Conservation (phyloP, 2,797 vertebrate genomes). For the Silurus lanzhouensis region DNA sequence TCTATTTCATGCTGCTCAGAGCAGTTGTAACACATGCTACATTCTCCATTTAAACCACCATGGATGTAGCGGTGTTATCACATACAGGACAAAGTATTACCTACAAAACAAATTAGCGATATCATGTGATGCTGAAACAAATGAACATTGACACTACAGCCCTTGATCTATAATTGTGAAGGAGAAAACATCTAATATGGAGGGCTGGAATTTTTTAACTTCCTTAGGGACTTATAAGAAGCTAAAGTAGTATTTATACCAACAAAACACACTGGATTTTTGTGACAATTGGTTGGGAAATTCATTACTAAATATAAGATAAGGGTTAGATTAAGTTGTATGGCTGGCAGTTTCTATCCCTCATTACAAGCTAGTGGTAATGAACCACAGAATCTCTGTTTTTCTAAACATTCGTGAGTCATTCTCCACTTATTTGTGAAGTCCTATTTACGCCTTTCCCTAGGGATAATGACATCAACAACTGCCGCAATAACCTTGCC, state of each 20-base stretch:
- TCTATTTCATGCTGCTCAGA: neutral
- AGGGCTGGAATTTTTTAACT: neutral
- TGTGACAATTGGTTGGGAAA: neutral
- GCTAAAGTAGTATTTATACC: neutral
- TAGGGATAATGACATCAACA: constrained; percentile 32
- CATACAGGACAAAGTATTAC: neutral
- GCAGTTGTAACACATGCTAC: neutral
- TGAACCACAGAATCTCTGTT: neutral
- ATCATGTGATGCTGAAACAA: neutral
- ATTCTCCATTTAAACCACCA: neutral
- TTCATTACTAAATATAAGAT: neutral
- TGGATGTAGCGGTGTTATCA: neutral
- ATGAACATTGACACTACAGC: neutral
- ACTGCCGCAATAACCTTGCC: constrained; percentile 13
- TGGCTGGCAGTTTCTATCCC: neutral
- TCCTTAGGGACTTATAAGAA: neutral
- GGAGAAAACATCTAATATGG: neutral
- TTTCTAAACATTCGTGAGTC: constrained; percentile 10
- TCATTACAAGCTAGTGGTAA: constrained; percentile 19
- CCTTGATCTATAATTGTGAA: neutral
- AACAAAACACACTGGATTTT: neutral
- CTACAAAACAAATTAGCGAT: neutral
- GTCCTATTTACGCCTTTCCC: constrained; percentile 38
- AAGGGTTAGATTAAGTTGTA: neutral
- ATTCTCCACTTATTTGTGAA: constrained; percentile 29